Evolutionary conservation across 2,888 invertebrate species (phyloP).

Genomic region (Agrotis segetum): DNA sequence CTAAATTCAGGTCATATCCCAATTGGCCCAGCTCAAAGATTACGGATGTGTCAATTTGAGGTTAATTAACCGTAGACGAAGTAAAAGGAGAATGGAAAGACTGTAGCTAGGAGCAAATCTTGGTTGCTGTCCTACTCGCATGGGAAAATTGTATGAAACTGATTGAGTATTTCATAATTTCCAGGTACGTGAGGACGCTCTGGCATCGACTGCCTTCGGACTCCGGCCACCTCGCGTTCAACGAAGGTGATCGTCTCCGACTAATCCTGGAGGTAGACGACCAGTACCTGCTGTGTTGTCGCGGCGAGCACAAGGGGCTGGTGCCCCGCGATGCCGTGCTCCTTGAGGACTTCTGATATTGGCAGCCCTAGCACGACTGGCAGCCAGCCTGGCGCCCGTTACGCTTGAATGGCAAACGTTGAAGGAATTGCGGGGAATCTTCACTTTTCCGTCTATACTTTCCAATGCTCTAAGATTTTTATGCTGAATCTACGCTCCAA

Average conservation of each 20-base stretch:
- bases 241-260: conserved; percentile 94
- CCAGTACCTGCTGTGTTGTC: conserved; percentile 94
- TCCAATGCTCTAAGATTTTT: conserved; percentile 13
- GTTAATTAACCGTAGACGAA: not conserved
- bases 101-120: too few relatives aligned
- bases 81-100: too few relatives aligned
- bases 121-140: too few relatives aligned
- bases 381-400: conserved; percentile 86
- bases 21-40: conserved; percentile 9
- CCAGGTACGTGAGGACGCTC: conserved; percentile 93
- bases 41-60: conserved; percentile 27
- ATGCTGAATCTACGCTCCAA: conserved; percentile 23
- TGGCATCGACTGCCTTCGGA: conserved; percentile 94
- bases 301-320: conserved; percentile 94
- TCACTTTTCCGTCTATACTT: conserved; percentile 29
- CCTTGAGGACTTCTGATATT: conserved; percentile 88
- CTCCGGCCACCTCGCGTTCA: conserved; percentile 94
- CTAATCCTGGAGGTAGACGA: conserved; percentile 94
- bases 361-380: conserved; percentile 86
- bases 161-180: conserved; percentile 12
- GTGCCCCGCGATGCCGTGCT: conserved; percentile 94
- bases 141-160: too few relatives aligned
- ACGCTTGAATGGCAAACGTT: conserved; percentile 70
- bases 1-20: conserved; percentile 44
- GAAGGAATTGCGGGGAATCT: conserved; percentile 26